phyloP scores from a whole-genome alignment of 2,797 vertebrate genomes.

The Bryconaethiops microstoma region DNA sequence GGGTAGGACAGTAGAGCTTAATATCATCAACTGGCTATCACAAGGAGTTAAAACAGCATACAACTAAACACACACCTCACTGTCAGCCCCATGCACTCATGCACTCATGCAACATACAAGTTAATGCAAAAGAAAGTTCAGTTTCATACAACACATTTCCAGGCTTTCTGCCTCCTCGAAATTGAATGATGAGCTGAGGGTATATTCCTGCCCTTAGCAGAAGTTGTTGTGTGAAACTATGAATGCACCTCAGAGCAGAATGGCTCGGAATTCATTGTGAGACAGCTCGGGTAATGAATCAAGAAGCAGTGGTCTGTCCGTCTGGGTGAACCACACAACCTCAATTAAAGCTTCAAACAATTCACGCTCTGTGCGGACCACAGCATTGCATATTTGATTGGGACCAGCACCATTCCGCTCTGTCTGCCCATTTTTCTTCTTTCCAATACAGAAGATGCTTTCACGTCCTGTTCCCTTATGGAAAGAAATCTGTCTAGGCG shows the following conservation, averaged over 20 bases:
- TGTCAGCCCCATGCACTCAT: too few species aligned
- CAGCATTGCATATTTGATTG: constrained; percentile 64
- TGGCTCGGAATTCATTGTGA: constrained; percentile 59
- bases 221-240: too few species aligned
- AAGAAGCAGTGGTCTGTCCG: constrained; percentile 34
- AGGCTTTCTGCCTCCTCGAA: not conserved
- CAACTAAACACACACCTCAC: too few species aligned
- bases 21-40: too few species aligned
- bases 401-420: constrained; percentile 41
- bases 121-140: too few species aligned
- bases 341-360: constrained; percentile 77
- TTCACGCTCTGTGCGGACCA: constrained; percentile 39
- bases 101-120: too few species aligned
- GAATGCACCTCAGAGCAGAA: constrained; percentile 7
- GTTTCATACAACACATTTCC: not conserved
- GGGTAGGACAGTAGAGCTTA: too few species aligned
- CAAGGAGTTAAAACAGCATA: too few species aligned
- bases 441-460: constrained; percentile 13
- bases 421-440: constrained; percentile 13
- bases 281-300: constrained; percentile 61
- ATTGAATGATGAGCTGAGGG: too few species aligned
- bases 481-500: not conserved
- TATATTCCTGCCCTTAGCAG: too few species aligned
- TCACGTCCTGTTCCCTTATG: constrained; percentile 19
- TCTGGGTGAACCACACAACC: constrained; percentile 67